Conservation (phyloP, 1,140 invertebrate genomes). For the Drosophila ananassae region DNA sequence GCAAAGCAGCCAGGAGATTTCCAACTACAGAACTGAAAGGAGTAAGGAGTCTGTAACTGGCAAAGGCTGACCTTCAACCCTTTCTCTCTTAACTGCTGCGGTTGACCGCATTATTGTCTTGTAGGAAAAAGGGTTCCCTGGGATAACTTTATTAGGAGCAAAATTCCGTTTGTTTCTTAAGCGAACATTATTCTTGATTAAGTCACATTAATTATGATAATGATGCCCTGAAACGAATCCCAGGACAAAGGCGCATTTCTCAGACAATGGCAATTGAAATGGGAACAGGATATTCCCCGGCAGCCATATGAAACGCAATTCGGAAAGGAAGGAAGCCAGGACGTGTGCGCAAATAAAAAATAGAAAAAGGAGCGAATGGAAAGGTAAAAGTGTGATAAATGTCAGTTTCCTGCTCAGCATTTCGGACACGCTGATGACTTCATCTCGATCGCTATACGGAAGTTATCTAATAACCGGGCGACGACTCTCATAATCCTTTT, state of each 20-base stretch:
- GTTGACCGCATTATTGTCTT: conserved; percentile 71
- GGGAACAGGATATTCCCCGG: conserved; percentile 73
- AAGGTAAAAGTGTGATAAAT: conserved; percentile 77
- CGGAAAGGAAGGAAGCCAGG: conserved; percentile 43
- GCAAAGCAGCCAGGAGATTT: conserved; percentile 56
- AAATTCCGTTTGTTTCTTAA: conserved; percentile 30
- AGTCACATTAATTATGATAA: conserved; percentile 84
- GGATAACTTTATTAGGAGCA: conserved; percentile 65
- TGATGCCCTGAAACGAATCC: conserved; percentile 76
- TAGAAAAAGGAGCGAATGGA: conserved; percentile 15
- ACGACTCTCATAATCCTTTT: conserved; percentile 75
- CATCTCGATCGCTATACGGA: conserved; percentile 68
- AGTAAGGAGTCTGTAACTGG: conserved; percentile 1
- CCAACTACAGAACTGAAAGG: conserved; percentile 5
- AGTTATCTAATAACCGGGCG: conserved; percentile 72
- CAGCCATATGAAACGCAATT: conserved; percentile 23
- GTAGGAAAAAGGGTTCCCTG: conserved; percentile 40
- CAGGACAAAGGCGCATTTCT: conserved; percentile 31
- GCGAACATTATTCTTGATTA: conserved; percentile 82
- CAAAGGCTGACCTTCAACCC: conserved; percentile 73
- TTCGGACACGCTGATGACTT: conserved; percentile 72
- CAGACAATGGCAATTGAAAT: conserved; percentile 74
- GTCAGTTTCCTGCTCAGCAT: conserved; percentile 83
- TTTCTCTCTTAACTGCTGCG: conserved; percentile 46
- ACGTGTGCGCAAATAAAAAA: conserved; percentile 77